A percentile compares a stretch with the other conserved stretches of the same genome.
Evolutionary conservation across 2,888 invertebrate species (phyloP).

Genomic region (Seira ritae): DNA sequence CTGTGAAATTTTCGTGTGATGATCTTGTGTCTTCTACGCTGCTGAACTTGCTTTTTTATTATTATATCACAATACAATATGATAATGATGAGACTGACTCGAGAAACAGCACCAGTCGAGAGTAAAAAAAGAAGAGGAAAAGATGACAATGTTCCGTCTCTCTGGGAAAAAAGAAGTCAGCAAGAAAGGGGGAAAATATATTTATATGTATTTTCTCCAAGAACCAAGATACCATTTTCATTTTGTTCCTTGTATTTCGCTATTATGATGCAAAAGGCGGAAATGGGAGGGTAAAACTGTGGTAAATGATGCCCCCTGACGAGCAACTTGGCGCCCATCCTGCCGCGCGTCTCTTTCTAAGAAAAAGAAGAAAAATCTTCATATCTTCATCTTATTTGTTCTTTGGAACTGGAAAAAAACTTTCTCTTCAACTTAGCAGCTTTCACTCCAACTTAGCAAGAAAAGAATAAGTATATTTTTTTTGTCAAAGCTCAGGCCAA

Average conservation of each 20-base stretch:
- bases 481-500: too few species aligned
- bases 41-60: slow-evolving; percentile 29
- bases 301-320: slow-evolving; percentile 72
- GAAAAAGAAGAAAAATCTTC: neutral
- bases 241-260: neutral
- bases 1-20: slow-evolving; percentile 39
- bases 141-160: slow-evolving; percentile 58
- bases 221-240: too few species aligned
- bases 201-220: too few species aligned
- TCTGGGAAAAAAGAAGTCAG: slow-evolving; percentile 25
- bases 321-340: slow-evolving; percentile 69
- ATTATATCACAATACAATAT: slow-evolving; percentile 35
- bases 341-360: slow-evolving; percentile 25
- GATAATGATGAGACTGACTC: slow-evolving; percentile 33
- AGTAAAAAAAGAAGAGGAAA: slow-evolving; percentile 1
- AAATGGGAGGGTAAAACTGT: slow-evolving; percentile 67
- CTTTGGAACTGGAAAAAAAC: slow-evolving; percentile 32
- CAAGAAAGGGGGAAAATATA: slow-evolving; percentile 37
- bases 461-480: slow-evolving; percentile 8
- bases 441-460: slow-evolving; percentile 21
- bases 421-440: slow-evolving; percentile 23
- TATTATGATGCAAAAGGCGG: slow-evolving; percentile 67
- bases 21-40: slow-evolving; percentile 16
- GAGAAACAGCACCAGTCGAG: too few species aligned
- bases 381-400: slow-evolving; percentile 49